phyloP scores from a whole-genome alignment of 2,888 invertebrate genomes.

The Oscheius myriophilus region DNA sequence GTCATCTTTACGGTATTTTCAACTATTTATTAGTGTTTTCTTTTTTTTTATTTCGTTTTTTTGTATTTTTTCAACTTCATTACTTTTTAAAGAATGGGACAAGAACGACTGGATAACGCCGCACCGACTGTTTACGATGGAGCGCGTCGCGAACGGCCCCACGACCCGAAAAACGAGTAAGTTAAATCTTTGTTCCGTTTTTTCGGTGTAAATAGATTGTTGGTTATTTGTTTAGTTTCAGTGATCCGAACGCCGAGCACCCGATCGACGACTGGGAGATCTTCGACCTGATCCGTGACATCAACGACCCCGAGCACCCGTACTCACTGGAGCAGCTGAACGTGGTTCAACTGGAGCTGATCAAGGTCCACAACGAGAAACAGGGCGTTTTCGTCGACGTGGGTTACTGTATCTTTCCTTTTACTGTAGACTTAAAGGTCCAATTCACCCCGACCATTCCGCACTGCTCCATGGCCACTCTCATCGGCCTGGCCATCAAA shows the following conservation, averaged over 20 bases:
- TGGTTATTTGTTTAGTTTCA: conserved; percentile 20
- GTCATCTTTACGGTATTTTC: neutral
- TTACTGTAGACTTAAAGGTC: conserved; percentile 69
- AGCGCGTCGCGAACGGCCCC: conserved; percentile 40
- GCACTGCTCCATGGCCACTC: conserved; percentile 97
- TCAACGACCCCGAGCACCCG: conserved; percentile 98
- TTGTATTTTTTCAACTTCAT: neutral
- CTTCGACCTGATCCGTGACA: conserved; percentile 86
- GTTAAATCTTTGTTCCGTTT: neutral
- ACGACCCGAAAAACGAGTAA: conserved; percentile 32
- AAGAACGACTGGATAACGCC: conserved; percentile 50
- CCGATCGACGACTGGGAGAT: conserved; percentile 68
- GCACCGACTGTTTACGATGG: conserved; percentile 45
- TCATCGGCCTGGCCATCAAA: conserved; percentile 89
- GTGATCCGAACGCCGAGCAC: conserved; percentile 55
- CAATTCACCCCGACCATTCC: conserved; percentile 93
- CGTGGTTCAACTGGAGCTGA: conserved; percentile 82
- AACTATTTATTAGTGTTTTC: conserved; percentile 4
- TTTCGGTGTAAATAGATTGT: neutral
- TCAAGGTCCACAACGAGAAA: conserved; percentile 53
- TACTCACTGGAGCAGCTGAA: conserved; percentile 91
- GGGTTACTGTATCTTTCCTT: neutral
- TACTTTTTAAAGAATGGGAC: conserved; percentile 33
- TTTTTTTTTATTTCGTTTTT: conserved; percentile 20
- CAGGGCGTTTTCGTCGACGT: conserved; percentile 62